Percentiles rank a stretch among this genome's conserved stretches.
phyloP scores from a whole-genome alignment of 2,888 invertebrate species.

The Cosmopolites sordidus region DNA sequence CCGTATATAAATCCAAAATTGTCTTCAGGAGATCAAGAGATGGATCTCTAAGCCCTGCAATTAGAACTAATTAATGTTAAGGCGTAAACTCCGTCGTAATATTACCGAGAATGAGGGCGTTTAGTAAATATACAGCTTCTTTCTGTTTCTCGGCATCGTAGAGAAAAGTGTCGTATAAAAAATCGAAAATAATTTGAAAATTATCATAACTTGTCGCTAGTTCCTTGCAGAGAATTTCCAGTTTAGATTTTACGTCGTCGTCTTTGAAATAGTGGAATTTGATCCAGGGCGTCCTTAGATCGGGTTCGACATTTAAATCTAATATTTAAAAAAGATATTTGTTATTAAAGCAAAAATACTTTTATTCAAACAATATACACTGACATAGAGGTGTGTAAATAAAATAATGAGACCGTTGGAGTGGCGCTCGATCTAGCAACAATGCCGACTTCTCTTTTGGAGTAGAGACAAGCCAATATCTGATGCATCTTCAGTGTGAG shows the following conservation, averaged over 20 bases:
- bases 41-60: background rate
- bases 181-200: constrained; percentile 57
- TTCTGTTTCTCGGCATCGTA: constrained; percentile 53
- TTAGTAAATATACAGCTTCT: constrained; percentile 60
- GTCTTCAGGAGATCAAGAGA: constrained; percentile 21
- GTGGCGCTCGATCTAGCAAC: too few relatives aligned
- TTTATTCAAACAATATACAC: too few relatives aligned
- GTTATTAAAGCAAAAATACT: too few relatives aligned
- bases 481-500: too few relatives aligned
- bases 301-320: constrained; percentile 46
- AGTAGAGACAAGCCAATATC: too few relatives aligned
- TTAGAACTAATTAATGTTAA: too few relatives aligned
- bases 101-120: constrained; percentile 44
- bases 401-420: too few relatives aligned
- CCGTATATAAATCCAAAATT: constrained; percentile 47
- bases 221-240: constrained; percentile 55
- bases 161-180: constrained; percentile 57
- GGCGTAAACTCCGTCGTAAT: too few relatives aligned
- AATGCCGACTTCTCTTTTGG: too few relatives aligned
- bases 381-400: too few relatives aligned
- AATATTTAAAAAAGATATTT: constrained; percentile 11
- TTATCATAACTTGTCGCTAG: constrained; percentile 52
- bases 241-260: constrained; percentile 46
- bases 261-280: constrained; percentile 58
- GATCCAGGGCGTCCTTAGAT: constrained; percentile 58